These are phyloP conservation scores for Chaenogobius annularis DNA, from an alignment of 2,113 vertebrate species.

Conservation along the genomic window DNA sequence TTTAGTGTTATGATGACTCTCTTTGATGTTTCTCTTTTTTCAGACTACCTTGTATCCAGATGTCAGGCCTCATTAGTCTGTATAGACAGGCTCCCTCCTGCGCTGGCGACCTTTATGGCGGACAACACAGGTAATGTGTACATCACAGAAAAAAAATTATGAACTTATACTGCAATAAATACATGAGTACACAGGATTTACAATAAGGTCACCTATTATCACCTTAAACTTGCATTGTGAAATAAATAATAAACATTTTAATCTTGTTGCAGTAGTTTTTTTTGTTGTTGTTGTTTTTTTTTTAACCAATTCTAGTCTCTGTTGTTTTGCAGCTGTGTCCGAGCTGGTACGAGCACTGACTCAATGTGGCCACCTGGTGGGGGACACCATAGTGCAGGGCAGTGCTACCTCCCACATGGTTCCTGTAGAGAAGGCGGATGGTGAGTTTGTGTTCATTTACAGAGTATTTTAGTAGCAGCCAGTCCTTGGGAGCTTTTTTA, in stretches of 20 bases:
- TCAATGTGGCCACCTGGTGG: slow-evolving; percentile 87
- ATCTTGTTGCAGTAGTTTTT: too few species aligned
- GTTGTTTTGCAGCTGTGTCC: slow-evolving; percentile 72
- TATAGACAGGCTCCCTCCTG: slow-evolving; percentile 75
- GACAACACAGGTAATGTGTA: slow-evolving; percentile 77
- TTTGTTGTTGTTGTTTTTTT: too few species aligned
- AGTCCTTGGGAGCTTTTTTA: neutral
- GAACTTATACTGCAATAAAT: neutral
- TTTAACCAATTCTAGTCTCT: neutral
- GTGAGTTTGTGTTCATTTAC: slow-evolving; percentile 73
- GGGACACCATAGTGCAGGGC: slow-evolving; percentile 88
- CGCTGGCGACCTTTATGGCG: slow-evolving; percentile 72
- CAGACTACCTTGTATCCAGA: slow-evolving; percentile 92
- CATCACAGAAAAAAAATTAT: neutral
- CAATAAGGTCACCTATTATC: neutral
- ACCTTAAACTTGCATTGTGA: neutral
- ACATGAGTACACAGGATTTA: neutral
- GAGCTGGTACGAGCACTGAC: slow-evolving; percentile 82
- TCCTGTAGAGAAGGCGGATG: slow-evolving; percentile 86
- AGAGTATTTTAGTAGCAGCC: neutral
- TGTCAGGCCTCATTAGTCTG: slow-evolving; percentile 80
- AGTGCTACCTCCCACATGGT: slow-evolving; percentile 88
- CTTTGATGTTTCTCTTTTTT: neutral
- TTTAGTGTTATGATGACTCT: neutral
- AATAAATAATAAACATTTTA: neutral